These are phyloP conservation scores for Cheilinus undulatus DNA, from an alignment of 2,113 vertebrate genomes.

Conservation along the genomic window DNA sequence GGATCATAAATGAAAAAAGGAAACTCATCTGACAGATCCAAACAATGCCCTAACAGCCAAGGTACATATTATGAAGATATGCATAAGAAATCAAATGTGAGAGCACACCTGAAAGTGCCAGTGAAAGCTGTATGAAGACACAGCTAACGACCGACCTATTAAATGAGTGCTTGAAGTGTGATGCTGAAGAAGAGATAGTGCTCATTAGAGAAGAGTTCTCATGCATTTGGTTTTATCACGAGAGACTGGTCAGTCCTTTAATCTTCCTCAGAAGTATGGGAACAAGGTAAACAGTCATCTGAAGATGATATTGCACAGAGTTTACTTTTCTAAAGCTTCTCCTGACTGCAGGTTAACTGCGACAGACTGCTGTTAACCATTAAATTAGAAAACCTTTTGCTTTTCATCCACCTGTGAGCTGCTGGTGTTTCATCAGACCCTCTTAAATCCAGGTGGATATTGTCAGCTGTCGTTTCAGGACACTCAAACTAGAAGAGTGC, in stretches of 20 bases:
- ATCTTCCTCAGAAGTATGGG: not conserved
- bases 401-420: not conserved
- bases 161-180: not conserved
- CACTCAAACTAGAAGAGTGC: not conserved
- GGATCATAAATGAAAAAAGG: too few relatives aligned
- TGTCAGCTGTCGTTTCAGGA: slow-evolving; percentile 1
- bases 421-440: slow-evolving; percentile 15
- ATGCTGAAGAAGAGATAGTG: not conserved
- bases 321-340: not conserved
- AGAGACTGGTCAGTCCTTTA: not conserved
- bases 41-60: too few relatives aligned
- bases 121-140: not conserved
- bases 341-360: slow-evolving; percentile 26
- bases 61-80: too few relatives aligned
- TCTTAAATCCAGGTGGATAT: not conserved
- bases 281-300: not conserved
- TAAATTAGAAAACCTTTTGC: slow-evolving; percentile 1
- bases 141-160: not conserved
- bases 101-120: not conserved
- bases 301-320: not conserved
- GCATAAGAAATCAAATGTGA: not conserved
- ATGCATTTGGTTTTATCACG: slow-evolving; percentile 10
- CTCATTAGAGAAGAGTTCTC: not conserved
- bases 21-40: too few relatives aligned
- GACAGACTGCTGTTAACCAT: slow-evolving; percentile 5